Evolutionary conservation across 2,888 invertebrate species (phyloP).

Genomic region (Heliconius aoede): DNA sequence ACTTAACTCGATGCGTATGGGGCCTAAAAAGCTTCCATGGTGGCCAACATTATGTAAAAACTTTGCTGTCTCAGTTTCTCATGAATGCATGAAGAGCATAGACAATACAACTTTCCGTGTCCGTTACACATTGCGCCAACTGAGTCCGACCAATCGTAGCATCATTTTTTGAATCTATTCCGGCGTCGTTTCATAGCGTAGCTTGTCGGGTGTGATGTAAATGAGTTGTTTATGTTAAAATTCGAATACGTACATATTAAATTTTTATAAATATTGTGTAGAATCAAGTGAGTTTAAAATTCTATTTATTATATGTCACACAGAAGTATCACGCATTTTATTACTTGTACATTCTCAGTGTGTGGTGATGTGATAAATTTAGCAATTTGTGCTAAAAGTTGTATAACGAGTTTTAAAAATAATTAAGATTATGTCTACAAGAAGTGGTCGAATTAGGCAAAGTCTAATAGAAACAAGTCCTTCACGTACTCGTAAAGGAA

Average conservation of each 20-base stretch:
- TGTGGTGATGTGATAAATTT: slow-evolving; percentile 73
- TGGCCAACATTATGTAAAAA: not conserved
- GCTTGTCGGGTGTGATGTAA: slow-evolving; percentile 49
- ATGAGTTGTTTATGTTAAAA: slow-evolving; percentile 27
- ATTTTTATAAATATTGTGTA: slow-evolving; percentile 49
- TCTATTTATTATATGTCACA: slow-evolving; percentile 43
- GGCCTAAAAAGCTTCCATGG: slow-evolving; percentile 8
- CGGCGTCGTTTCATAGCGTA: slow-evolving; percentile 68
- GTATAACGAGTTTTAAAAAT: slow-evolving; percentile 46
- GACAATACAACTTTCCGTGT: slow-evolving; percentile 42
- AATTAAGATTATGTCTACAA: slow-evolving; percentile 66
- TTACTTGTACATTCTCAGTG: slow-evolving; percentile 51
- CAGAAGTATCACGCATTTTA: slow-evolving; percentile 16
- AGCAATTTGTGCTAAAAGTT: slow-evolving; percentile 52
- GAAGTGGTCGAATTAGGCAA: slow-evolving; percentile 70
- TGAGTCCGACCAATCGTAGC: slow-evolving; percentile 71
- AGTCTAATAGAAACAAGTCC: slow-evolving; percentile 69
- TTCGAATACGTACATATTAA: slow-evolving; percentile 46
- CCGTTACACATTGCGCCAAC: slow-evolving; percentile 52
- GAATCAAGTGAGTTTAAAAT: slow-evolving; percentile 20
- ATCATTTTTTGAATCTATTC: slow-evolving; percentile 69
- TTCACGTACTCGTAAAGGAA: slow-evolving; percentile 66
- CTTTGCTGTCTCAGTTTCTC: slow-evolving; percentile 3
- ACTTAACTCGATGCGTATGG: not conserved
- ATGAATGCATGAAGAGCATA: slow-evolving; percentile 21